Conservation (phyloP, 2,888 invertebrate genomes). For the Nyleta sp. region DNA sequence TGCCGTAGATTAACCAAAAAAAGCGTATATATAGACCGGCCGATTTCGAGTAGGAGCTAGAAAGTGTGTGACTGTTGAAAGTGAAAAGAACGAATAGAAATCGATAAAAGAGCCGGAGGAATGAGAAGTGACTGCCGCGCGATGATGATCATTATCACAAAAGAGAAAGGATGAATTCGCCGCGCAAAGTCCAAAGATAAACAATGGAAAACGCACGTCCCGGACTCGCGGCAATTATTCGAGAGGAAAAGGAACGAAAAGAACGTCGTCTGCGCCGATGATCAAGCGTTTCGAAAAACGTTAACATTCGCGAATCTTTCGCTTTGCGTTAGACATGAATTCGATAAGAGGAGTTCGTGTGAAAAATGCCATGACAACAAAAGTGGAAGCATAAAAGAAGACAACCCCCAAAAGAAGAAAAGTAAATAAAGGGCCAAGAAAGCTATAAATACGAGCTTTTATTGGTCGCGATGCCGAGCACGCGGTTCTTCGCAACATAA, state of each 20-base stretch:
- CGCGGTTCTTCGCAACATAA: constrained; percentile 50
- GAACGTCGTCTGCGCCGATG: too few species aligned
- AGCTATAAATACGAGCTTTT: constrained; percentile 26
- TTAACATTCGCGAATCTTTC: too few species aligned
- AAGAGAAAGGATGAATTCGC: constrained; percentile 64
- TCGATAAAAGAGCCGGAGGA: constrained; percentile 56
- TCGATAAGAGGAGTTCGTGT: too few species aligned
- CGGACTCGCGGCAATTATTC: constrained; percentile 18
- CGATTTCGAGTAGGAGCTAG: constrained; percentile 41
- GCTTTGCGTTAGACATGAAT: too few species aligned
- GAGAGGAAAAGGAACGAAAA: too few species aligned
- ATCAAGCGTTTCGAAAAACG: too few species aligned
- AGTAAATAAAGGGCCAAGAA: background rate
- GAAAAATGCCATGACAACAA: too few species aligned
- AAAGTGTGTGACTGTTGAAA: constrained; percentile 53
- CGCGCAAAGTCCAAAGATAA: constrained; percentile 56
- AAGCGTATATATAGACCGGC: constrained; percentile 7
- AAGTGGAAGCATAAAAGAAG: background rate
- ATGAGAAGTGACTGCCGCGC: constrained; percentile 54
- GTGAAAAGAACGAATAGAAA: constrained; percentile 60
- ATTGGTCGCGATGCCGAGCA: constrained; percentile 26
- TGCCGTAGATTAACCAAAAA: constrained; percentile 14
- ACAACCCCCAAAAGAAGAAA: background rate
- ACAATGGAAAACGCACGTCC: constrained; percentile 49
- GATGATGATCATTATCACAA: constrained; percentile 63